A percentile compares a stretch with the other conserved stretches of the same genome.
These are phyloP conservation scores for Drosophila erecta DNA, from an alignment of 1,140 invertebrate species.

Conservation along the genomic window DNA sequence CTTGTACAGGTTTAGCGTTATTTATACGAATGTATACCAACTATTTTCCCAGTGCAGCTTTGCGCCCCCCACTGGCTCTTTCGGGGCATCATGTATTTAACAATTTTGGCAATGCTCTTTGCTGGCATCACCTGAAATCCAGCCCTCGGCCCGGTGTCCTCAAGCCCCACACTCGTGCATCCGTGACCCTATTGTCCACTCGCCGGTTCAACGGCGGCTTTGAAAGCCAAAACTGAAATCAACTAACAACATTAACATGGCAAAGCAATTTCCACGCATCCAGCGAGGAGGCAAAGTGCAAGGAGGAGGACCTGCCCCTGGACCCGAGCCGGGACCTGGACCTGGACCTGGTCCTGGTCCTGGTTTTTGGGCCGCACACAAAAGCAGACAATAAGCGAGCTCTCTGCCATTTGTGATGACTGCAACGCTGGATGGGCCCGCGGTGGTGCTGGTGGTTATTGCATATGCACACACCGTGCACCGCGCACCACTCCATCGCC, in stretches of 20 bases:
- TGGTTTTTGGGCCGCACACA: conserved; percentile 35
- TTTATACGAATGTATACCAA: no score
- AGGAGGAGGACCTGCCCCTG: background rate
- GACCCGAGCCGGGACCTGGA: background rate
- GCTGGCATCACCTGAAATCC: conserved; percentile 75
- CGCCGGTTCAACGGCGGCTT: conserved; percentile 32
- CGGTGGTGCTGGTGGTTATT: conserved; percentile 64
- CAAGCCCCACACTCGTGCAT: no score
- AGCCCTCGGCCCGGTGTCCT: conserved; percentile 9
- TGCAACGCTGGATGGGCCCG: conserved; percentile 26
- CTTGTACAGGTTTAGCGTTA: no score
- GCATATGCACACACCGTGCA: conserved; percentile 58
- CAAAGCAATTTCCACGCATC: conserved; percentile 68
- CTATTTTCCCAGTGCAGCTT: conserved; percentile 3
- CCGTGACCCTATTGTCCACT: conserved; percentile 46
- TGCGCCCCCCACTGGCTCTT: conserved; percentile 29
- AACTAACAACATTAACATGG: conserved; percentile 82
- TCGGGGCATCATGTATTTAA: conserved; percentile 54
- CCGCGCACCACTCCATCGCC: conserved; percentile 18
- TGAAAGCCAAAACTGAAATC: conserved; percentile 80
- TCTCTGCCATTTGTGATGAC: conserved; percentile 55
- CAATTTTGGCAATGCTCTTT: conserved; percentile 79
- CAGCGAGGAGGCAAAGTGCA: conserved; percentile 16
- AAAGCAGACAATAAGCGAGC: conserved; percentile 70
- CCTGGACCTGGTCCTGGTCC: background rate